These are phyloP conservation scores for Rana temporaria DNA, from an alignment of 2,113 vertebrate genomes.

Conservation along the genomic window DNA sequence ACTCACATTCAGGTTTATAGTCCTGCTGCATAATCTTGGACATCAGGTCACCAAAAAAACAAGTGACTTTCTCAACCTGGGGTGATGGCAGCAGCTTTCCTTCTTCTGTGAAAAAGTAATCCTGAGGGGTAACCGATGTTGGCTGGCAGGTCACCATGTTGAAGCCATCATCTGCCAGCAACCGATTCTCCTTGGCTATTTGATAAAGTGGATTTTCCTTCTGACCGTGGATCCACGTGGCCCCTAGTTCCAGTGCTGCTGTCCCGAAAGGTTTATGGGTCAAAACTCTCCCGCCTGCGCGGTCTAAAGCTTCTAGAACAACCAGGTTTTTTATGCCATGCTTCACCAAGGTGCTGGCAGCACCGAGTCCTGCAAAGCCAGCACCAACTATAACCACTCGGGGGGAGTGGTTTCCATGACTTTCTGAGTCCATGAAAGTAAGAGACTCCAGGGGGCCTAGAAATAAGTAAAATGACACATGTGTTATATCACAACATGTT, in stretches of 20 bases:
- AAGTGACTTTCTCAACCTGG: conserved; percentile 59
- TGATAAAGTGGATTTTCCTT: conserved; percentile 62
- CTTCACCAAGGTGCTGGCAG: conserved; percentile 58
- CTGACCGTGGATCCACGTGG: conserved; percentile 67
- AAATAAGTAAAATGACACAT: not conserved
- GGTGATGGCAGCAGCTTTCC: conserved; percentile 50
- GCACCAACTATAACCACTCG: conserved; percentile 65
- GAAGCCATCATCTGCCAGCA: conserved; percentile 56
- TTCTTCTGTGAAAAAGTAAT: conserved; percentile 64
- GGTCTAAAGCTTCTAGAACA: conserved; percentile 62
- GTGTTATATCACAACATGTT: no score
- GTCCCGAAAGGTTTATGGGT: conserved; percentile 63
- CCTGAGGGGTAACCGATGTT: conserved; percentile 46
- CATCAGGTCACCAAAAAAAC: conserved; percentile 58
- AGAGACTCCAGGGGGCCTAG: not conserved
- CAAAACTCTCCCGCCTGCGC: conserved; percentile 61
- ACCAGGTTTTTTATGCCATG: conserved; percentile 60
- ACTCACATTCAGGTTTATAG: conserved; percentile 49
- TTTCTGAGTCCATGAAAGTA: not conserved
- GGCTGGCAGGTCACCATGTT: conserved; percentile 52
- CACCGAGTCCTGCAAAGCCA: conserved; percentile 65
- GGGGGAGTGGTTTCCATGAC: not conserved
- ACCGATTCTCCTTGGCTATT: conserved; percentile 61
- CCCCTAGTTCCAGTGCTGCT: conserved; percentile 64
- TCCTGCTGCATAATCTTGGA: conserved; percentile 56